phyloP scores from a whole-genome alignment of 2,113 vertebrate genomes.

The Puntigrus tetrazona region DNA sequence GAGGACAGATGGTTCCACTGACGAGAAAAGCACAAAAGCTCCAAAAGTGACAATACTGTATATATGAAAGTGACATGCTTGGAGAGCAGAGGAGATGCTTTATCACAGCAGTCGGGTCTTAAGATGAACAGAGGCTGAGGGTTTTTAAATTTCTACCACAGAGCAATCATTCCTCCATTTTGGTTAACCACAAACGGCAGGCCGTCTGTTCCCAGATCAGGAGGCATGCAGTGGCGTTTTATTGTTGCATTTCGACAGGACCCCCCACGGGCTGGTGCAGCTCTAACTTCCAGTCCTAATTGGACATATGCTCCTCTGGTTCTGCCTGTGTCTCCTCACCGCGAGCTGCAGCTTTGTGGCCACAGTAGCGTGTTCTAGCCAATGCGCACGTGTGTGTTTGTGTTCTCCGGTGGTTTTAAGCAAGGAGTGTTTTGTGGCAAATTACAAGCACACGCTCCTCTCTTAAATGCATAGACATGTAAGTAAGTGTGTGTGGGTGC shows the following conservation, averaged over 20 bases:
- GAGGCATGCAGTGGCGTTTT: constrained; percentile 81
- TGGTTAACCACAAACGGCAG: constrained; percentile 88
- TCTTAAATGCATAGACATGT: constrained; percentile 18
- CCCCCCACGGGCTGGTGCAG: constrained; percentile 71
- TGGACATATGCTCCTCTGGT: constrained; percentile 79
- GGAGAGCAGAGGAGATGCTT: constrained; percentile 6
- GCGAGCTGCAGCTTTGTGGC: constrained; percentile 26
- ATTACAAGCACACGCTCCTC: constrained; percentile 34
- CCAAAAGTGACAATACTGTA: constrained; percentile 90
- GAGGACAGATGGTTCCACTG: constrained; percentile 99
- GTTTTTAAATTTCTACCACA: constrained; percentile 88
- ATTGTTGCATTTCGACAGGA: constrained; percentile 79
- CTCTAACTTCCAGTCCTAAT: constrained; percentile 80
- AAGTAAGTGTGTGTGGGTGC: constrained; percentile 38
- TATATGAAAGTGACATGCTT: constrained; percentile 64
- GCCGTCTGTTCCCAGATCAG: constrained; percentile 81
- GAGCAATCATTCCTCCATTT: constrained; percentile 97
- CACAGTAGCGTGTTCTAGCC: background rate
- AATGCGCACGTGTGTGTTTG: background rate
- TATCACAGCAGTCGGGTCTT: background rate
- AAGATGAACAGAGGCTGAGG: constrained; percentile 60
- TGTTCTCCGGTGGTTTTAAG: constrained; percentile 23
- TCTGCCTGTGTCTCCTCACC: constrained; percentile 59
- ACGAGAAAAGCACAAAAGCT: constrained; percentile 84
- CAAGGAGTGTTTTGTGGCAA: constrained; percentile 34